Percentiles rank a stretch among this genome's conserved stretches.
These are phyloP conservation scores for Ispidina picta DNA, from an alignment of 2,797 vertebrate species.

Conservation along the genomic window DNA sequence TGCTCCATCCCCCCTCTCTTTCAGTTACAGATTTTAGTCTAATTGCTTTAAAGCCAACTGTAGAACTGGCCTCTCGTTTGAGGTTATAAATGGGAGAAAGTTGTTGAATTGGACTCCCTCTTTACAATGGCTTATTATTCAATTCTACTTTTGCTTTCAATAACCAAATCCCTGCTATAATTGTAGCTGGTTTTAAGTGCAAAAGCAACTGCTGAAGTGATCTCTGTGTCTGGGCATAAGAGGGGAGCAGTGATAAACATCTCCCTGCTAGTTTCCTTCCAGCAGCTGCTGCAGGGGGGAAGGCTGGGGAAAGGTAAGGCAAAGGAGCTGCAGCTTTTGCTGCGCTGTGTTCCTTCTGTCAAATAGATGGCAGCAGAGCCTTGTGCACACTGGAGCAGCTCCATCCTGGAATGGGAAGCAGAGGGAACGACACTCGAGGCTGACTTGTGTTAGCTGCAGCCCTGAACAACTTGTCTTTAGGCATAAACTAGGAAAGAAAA, in stretches of 20 bases:
- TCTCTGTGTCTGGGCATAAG: neutral
- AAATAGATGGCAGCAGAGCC: slow-evolving; percentile 96
- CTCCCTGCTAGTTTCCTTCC: neutral
- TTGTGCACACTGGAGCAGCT: slow-evolving; percentile 67
- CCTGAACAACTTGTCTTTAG: slow-evolving; percentile 56
- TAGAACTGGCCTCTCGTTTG: neutral
- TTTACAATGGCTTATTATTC: neutral
- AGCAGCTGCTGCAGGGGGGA: neutral
- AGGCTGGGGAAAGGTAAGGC: neutral
- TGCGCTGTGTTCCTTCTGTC: slow-evolving; percentile 59
- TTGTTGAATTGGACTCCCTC: neutral
- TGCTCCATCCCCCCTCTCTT: too few relatives aligned
- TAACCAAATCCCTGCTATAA: neutral
- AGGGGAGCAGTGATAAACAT: neutral
- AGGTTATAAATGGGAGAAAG: neutral
- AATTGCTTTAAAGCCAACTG: neutral
- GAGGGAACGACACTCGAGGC: slow-evolving; percentile 57
- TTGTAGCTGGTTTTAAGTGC: neutral
- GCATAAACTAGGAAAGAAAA: slow-evolving; percentile 70
- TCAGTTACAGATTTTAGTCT: neutral
- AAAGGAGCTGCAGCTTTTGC: neutral
- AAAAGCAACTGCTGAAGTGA: neutral
- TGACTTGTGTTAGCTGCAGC: slow-evolving; percentile 58
- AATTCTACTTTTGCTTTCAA: neutral
- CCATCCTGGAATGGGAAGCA: neutral